Base-by-base conservation (phyloP, 2,113 vertebrate genomes). In the Tupaia tana region DNA sequence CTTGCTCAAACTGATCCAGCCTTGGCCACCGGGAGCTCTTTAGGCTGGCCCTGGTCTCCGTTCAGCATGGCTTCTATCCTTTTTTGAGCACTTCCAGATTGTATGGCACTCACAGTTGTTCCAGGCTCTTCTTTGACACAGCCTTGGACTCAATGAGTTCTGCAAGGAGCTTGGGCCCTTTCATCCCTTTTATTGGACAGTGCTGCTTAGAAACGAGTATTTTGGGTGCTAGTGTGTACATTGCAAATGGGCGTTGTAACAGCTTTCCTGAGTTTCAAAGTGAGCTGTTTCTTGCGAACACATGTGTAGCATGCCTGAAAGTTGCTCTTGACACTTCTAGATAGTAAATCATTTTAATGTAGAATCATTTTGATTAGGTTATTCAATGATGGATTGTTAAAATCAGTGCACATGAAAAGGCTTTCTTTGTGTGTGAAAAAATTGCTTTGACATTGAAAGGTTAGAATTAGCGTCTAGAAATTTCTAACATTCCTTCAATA, bases 341-440 rank as follows among this genome's bases (percentile, higher is more conserved):
- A 14, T 20, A 67, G 16, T 85, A 64, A 66, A 9, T 86, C 71
- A 77, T 58, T 54, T 69, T 12, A n/a, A 12, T 86, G 3, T 43
- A 54, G 54, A 74, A 12, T 61, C 31, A 20, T 67, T 87, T 71
- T 63, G 77, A 34, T 85, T 27, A 94, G 43, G 2, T 52, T 8
- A 25, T 8, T 90, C 84, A 56, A 22, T 75, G 27, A 11, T 66
- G 67, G 58, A 10, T 64, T 80, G 10, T 90, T 70, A 86, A 87
- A 79, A 80, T 90, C 9, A 63, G 1, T 71, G 34, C 29, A 24
- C 54, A 56, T 29, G 63, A 58, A 27, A 88, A 19, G 22, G 31
- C 64, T 43, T 64, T 90, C 43, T 90, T 93, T 86, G 64, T 75
- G 25, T 59, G 31, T 87, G 25, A 34, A 64, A 93, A 95, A 63